phyloP scores from a whole-genome alignment of 2,888 invertebrate species.

The Macaria liturata region DNA sequence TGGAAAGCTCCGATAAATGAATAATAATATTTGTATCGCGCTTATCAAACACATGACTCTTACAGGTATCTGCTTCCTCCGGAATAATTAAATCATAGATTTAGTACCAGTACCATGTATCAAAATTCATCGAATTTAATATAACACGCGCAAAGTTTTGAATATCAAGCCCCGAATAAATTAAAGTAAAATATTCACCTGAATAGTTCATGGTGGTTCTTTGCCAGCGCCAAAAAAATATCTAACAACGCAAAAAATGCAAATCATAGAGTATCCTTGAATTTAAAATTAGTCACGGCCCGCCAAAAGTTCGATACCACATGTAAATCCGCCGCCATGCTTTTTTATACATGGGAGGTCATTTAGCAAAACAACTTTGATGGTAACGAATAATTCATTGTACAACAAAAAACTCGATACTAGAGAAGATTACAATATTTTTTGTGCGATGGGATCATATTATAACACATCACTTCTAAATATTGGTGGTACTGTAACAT shows the following conservation, averaged over 20 bases:
- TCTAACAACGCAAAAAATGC: constrained; percentile 43
- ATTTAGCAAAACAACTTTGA: constrained; percentile 36
- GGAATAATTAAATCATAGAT: too few relatives aligned
- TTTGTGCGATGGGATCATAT: constrained; percentile 2
- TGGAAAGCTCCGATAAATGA: too few relatives aligned
- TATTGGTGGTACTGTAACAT: background rate
- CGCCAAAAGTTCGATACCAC: constrained; percentile 60
- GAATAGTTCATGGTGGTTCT: constrained; percentile 11
- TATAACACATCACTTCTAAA: constrained; percentile 3
- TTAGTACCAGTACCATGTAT: too few relatives aligned
- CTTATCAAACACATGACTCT: too few relatives aligned
- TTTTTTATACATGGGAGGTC: constrained; percentile 38
- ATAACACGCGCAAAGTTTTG: too few relatives aligned
- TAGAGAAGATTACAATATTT: constrained; percentile 16
- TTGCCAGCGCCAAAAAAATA: constrained; percentile 8
- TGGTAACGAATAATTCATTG: constrained; percentile 26
- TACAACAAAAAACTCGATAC: constrained; percentile 17
- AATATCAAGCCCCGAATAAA: too few relatives aligned
- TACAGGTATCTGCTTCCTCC: too few relatives aligned
- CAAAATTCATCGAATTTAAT: too few relatives aligned
- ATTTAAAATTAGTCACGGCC: constrained; percentile 49
- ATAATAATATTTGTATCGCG: too few relatives aligned
- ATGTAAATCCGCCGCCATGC: constrained; percentile 51
- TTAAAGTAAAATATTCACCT: constrained; percentile 6
- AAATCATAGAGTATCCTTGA: constrained; percentile 56